These are phyloP conservation scores for Drosophila subpulchrella DNA, from an alignment of 1,140 invertebrate genomes.

Conservation along the genomic window DNA sequence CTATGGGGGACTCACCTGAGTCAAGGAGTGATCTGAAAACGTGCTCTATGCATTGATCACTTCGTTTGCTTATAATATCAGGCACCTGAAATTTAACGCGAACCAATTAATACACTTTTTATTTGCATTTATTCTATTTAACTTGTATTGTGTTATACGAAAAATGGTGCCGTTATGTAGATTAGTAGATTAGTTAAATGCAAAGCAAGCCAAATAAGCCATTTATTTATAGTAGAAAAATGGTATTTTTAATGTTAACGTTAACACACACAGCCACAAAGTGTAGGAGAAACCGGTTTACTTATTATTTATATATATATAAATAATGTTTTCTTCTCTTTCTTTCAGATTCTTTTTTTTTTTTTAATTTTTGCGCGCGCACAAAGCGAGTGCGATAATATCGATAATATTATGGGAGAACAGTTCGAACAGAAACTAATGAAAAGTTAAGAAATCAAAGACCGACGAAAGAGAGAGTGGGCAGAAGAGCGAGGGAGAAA, in stretches of 20 bases:
- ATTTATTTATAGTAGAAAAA: constrained; percentile 58
- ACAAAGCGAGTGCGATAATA: constrained; percentile 60
- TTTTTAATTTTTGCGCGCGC: constrained; percentile 54
- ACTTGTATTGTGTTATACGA: constrained; percentile 1
- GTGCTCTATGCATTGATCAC: constrained; percentile 42
- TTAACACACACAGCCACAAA: constrained; percentile 33
- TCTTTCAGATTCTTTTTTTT: constrained; percentile 30
- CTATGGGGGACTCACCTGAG: constrained; percentile 32
- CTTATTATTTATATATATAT: constrained; percentile 57
- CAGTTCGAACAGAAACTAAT: constrained; percentile 45
- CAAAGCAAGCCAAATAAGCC: constrained; percentile 35
- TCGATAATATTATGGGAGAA: constrained; percentile 26
- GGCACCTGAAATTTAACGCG: constrained; percentile 36
- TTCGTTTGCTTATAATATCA: constrained; percentile 13
- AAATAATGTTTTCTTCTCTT: constrained; percentile 35
- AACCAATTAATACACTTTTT: constrained; percentile 25
- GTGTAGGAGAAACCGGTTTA: constrained; percentile 64
- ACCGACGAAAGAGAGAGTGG: constrained; percentile 66
- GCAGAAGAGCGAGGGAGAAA: constrained; percentile 9
- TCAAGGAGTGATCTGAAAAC: constrained; percentile 43
- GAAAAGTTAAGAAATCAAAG: constrained; percentile 57
- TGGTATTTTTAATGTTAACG: constrained; percentile 19
- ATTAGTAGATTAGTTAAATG: constrained; percentile 48
- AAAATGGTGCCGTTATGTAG: constrained; percentile 55
- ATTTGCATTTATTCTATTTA: constrained; percentile 1